Evolutionary conservation across 2,797 vertebrate genomes (phyloP), one percentile per base, ranked within the genome.

Genomic region (Sebastes vulpes): DNA sequence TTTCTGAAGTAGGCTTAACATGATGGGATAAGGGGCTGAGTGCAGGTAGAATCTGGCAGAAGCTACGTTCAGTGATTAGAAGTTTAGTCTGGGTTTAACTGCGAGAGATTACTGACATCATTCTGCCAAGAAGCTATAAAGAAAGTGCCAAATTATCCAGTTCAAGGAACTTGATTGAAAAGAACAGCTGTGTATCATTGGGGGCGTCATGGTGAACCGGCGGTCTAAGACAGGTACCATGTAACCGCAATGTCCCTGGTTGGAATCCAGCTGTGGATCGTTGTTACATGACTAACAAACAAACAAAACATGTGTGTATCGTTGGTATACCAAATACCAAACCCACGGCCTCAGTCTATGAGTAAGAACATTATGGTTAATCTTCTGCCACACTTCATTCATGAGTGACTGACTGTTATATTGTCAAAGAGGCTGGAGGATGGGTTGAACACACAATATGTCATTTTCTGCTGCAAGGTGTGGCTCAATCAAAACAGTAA

Each of bases 61-160:
- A 71, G 23, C 20, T 31, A 9, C 56, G 26, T 16, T 46, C n/a
- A 59, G 53, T 64, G 58, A 79, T 69, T 32, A 66, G 8, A 65
- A 28, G 65, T 75, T 75, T 60, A 65, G 70, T 53, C 59, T 52
- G 52, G 12, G 25, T 63, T 72, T 57, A 75, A 64, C 35, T 23
- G 31, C 32, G 50, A 46, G 29, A 71, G 72, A 66, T 31, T 35
- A 16, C 1, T 8, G 42, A 69, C 46, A 60, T 61, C 5, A 28
- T 75, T 72, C 28, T 59, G 32, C 61, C 20, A 7, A 74, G 26
- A 82, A 18, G 11, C 26, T 57, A 6, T 14, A 25, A 59, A 38
- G 28, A 60, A 59, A 59, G 18, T 4, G 6, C 42, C 28, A 76
- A 75, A 73, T 67, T 26, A 58, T 65, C 54, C 23, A 46, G 14